A percentile compares a stretch with the other conserved stretches of the same genome.
These are phyloP conservation scores for Parascotia fuliginaria DNA, from an alignment of 2,888 invertebrate genomes.

Conservation along the genomic window DNA sequence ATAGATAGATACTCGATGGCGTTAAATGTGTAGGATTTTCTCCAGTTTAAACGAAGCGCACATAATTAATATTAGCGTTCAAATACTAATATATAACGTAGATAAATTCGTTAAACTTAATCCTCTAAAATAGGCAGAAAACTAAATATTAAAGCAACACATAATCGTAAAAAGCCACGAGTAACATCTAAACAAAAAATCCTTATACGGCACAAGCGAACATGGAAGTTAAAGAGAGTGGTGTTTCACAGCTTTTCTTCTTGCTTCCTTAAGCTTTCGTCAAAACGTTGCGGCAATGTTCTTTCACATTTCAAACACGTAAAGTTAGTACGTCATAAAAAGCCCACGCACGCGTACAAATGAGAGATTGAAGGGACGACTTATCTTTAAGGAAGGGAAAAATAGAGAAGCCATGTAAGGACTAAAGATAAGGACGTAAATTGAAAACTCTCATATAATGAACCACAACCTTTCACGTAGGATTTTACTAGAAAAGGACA, in stretches of 20 bases:
- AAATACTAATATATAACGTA: too few relatives aligned
- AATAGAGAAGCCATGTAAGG: constrained; percentile 5
- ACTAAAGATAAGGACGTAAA: constrained; percentile 4
- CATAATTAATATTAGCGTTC: too few relatives aligned
- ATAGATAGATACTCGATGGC: background rate
- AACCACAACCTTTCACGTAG: background rate
- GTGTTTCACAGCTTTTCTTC: background rate
- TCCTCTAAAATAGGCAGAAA: background rate
- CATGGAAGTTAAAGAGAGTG: background rate
- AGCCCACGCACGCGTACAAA: constrained; percentile 9
- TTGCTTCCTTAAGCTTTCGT: background rate
- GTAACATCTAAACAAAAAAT: background rate
- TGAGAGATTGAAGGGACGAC: constrained; percentile 12
- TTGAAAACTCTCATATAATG: constrained; percentile 7
- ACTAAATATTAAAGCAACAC: background rate
- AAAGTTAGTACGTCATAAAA: constrained; percentile 14
- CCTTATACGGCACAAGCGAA: background rate
- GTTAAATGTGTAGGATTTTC: background rate
- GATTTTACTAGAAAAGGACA: background rate
- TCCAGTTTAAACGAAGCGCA: too few relatives aligned
- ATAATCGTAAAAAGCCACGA: background rate
- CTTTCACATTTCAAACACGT: constrained; percentile 17
- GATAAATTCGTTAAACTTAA: background rate
- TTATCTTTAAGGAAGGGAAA: constrained; percentile 13
- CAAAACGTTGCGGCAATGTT: constrained; percentile 4